Base-by-base conservation (phyloP, 2,113 vertebrate species). In the Emydura subglobosa region DNA sequence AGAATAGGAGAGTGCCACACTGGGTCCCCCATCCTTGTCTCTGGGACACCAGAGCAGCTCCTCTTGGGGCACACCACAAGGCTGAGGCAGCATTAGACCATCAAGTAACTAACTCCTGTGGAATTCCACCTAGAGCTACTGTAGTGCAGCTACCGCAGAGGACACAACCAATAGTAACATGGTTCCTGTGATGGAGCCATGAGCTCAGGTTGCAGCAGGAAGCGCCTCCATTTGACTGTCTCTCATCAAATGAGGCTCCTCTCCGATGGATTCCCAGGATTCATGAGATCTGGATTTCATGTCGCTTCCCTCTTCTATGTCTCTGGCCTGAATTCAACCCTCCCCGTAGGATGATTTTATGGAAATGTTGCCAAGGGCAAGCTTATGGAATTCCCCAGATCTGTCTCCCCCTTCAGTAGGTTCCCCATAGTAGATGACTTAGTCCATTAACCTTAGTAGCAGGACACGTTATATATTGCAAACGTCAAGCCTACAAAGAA, bases 21-120 rank as follows among this genome's bases (percentile, higher is more conserved):
- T 94, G 91, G 91, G 91, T 96, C 96, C 95, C 92, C 93, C 89
- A n/a, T 95, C 95, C 89, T 88, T 86, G 87, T 96, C 96, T 95
- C 95, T 92, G 90, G 92, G 86, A 84, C 94, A 79, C 95, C 93
- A 97, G 74, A 54, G n/a, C 47, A 93, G 54, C 82, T 85, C 95
- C 96, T 96, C 96, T 83, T 91, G 95, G 90, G 96, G 95, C 5
- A 50, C 74, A 90, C 94, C 96, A 95, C 2, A 29, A 95, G 16
- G 16, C 51, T 53, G 51, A 53, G 16, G 51, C 5, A 53, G 16
- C 51, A 53, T 53, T 16, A 53, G 51, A 53, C 51, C 14, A 53
- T 53, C 51, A 91, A 91, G 94, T 83, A 91, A 96, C 94, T 95
- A 93, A 47, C 57, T 95, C 83, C 92, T 74, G 83, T 93, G 94